phyloP scores from a whole-genome alignment of 2,888 invertebrate genomes.

The Gerosis bhagava region DNA sequence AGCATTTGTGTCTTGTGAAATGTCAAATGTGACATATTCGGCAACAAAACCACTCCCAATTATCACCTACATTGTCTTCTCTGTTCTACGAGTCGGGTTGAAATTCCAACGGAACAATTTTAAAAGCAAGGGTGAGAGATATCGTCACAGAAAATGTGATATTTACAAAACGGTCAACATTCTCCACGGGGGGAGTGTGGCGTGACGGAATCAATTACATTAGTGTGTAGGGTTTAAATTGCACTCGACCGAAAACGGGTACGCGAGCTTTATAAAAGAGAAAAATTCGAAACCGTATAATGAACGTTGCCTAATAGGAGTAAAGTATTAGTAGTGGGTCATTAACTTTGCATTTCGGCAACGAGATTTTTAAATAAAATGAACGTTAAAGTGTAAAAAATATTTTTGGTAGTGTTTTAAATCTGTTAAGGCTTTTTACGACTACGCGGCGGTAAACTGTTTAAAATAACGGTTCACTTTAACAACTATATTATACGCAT shows the following conservation, averaged over 20 bases:
- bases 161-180: conserved; percentile 30
- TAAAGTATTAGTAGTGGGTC: conserved; percentile 16
- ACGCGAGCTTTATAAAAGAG: conserved; percentile 11
- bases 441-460: not conserved
- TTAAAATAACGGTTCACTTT: no score
- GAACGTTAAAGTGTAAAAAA: conserved; percentile 2
- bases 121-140: conserved; percentile 4
- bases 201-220: conserved; percentile 34
- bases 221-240: conserved; percentile 30
- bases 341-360: conserved; percentile 19
- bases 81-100: no score
- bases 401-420: conserved; percentile 14
- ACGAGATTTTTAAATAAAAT: conserved; percentile 10
- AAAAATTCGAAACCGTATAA: conserved; percentile 11
- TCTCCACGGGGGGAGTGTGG: conserved; percentile 26
- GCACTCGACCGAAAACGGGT: conserved; percentile 15
- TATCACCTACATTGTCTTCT: no score
- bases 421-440: conserved; percentile 8
- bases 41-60: no score
- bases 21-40: no score
- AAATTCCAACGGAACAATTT: conserved; percentile 14
- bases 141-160: conserved; percentile 22
- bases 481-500: no score
- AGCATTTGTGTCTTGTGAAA: no score
- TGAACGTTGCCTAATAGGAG: conserved; percentile 16